Evolutionary conservation across 2,888 invertebrate genomes (phyloP).

Genomic region (Trisateles emortualis): DNA sequence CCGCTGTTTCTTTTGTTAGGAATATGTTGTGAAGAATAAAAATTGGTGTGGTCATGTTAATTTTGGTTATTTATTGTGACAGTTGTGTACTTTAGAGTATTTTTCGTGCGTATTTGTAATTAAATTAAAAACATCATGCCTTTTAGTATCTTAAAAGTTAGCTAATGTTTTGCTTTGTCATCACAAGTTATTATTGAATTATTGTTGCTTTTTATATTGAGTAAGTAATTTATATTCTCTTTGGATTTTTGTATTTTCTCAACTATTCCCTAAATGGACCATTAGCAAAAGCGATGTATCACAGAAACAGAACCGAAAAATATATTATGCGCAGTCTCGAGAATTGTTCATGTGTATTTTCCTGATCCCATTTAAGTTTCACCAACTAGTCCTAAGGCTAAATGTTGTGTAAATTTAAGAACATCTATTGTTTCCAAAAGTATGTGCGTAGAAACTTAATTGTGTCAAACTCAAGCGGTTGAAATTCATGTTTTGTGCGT

Average conservation of each 20-base stretch:
- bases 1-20: conserved; percentile 9
- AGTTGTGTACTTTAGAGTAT: not conserved
- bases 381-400: conserved; percentile 42
- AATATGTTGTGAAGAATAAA: not conserved
- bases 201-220: not conserved
- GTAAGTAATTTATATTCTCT: conserved; percentile 13
- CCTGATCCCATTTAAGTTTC: conserved; percentile 45
- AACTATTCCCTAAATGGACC: conserved; percentile 31
- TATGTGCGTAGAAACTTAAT: conserved; percentile 19
- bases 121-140: too few species aligned
- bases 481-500: conserved; percentile 4
- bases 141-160: too few species aligned
- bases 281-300: conserved; percentile 38
- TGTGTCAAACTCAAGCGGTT: conserved; percentile 4
- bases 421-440: conserved; percentile 36
- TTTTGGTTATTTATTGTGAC: not conserved
- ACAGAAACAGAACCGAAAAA: conserved; percentile 26
- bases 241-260: conserved; percentile 22
- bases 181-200: too few species aligned
- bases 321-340: conserved; percentile 25
- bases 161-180: too few species aligned
- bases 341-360: conserved; percentile 43
- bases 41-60: not conserved
- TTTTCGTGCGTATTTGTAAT: too few species aligned
- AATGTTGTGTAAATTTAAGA: conserved; percentile 31